phyloP scores from a whole-genome alignment of 1,140 invertebrate species.

The Calliphora vicina region DNA sequence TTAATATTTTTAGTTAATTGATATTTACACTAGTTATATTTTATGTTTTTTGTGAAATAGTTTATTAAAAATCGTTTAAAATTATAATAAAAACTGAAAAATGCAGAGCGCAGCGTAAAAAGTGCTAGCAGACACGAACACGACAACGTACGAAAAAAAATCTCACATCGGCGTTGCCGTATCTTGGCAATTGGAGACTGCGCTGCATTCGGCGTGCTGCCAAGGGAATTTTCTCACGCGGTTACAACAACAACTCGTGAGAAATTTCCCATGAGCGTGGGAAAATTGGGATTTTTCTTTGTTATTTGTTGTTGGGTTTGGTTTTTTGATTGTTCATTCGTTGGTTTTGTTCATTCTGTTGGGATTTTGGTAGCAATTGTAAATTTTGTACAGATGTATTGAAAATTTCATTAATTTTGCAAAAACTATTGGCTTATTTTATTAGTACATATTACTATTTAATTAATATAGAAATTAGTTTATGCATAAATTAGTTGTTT shows the following conservation, averaged over 20 bases:
- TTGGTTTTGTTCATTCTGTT: no score
- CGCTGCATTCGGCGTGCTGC: constrained; percentile 37
- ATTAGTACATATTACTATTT: no score
- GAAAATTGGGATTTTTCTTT: constrained; percentile 42
- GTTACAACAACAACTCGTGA: constrained; percentile 39
- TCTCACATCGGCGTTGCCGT: constrained; percentile 17
- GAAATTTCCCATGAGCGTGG: constrained; percentile 46
- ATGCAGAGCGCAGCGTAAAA: constrained; percentile 38
- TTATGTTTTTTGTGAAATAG: not conserved
- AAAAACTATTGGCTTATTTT: no score
- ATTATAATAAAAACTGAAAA: constrained; percentile 36
- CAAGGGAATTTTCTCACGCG: constrained; percentile 30
- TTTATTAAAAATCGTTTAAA: constrained; percentile 7
- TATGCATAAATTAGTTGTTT: no score
- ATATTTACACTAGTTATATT: not conserved
- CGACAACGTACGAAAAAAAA: constrained; percentile 49
- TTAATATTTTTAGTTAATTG: not conserved
- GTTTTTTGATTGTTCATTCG: not conserved
- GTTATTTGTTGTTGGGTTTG: constrained; percentile 27
- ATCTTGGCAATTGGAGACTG: not conserved
- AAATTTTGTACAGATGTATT: no score
- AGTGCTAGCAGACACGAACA: constrained; percentile 35
- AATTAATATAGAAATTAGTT: no score
- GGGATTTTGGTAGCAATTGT: no score
- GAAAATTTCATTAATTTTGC: no score